These are phyloP conservation scores for Montipora sp. DNA, from an alignment of 64 coral and sea anemone genomes.

Conservation along the genomic window DNA sequence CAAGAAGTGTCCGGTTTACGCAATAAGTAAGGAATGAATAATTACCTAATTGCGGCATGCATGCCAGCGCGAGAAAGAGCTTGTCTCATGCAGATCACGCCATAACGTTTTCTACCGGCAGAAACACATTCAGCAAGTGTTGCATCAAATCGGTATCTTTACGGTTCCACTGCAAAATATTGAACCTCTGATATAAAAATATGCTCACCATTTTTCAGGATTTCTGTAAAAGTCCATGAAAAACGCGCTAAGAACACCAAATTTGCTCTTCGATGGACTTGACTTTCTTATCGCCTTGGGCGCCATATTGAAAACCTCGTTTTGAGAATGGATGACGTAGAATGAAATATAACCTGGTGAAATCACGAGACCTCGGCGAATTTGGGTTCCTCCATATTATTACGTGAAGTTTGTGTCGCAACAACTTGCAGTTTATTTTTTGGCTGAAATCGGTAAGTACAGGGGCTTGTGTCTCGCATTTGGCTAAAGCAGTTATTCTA, in stretches of 20 bases:
- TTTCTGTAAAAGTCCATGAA: conserved; percentile 93
- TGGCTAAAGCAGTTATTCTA: conserved; percentile 23
- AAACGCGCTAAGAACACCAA: conserved; percentile 52
- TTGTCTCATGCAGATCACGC: background rate
- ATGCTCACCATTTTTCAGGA: conserved; percentile 87
- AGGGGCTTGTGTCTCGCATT: background rate
- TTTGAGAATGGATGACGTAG: conserved; percentile 57
- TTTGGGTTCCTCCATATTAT: conserved; percentile 80
- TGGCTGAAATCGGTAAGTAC: conserved; percentile 52
- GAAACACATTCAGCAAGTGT: background rate
- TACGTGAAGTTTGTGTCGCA: conserved; percentile 48
- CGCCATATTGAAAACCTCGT: conserved; percentile 72
- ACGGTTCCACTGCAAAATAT: background rate
- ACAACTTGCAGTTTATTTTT: conserved; percentile 19
- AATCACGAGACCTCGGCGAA: conserved; percentile 59
- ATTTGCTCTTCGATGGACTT: conserved; percentile 45
- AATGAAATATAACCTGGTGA: background rate
- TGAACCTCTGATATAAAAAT: background rate
- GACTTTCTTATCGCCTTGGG: conserved; percentile 73
- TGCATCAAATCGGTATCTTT: background rate
- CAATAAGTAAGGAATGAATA: no score
- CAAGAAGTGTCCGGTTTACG: no score
- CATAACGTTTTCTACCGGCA: background rate
- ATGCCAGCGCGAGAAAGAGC: background rate
- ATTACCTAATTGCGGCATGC: no score